Conservation (phyloP, 2,113 vertebrate genomes). For the Xiphophorus maculatus region DNA sequence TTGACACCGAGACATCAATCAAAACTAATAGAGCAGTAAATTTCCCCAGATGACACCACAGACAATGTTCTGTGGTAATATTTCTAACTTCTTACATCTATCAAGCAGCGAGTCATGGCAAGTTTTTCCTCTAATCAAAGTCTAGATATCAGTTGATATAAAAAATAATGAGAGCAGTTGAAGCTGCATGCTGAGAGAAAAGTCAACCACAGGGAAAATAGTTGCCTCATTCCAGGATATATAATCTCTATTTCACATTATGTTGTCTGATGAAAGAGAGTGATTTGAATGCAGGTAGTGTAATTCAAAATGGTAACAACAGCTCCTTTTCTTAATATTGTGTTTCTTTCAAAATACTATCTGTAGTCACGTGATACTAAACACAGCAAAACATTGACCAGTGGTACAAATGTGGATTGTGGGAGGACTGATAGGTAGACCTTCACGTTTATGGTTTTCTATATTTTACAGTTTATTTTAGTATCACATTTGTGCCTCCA, state of each 20-base stretch:
- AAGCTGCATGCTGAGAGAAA: background rate
- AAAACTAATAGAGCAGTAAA: conserved; percentile 19
- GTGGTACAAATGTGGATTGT: background rate
- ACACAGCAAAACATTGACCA: background rate
- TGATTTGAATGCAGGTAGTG: background rate
- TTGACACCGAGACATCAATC: conserved; percentile 22
- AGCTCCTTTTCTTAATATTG: conserved; percentile 12
- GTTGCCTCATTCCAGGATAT: background rate
- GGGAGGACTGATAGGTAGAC: background rate
- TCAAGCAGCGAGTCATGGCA: background rate
- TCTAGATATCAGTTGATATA: conserved; percentile 8
- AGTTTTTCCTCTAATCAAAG: conserved; percentile 26
- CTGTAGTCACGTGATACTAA: background rate
- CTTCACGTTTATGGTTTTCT: background rate
- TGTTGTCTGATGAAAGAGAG: background rate
- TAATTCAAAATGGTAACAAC: background rate
- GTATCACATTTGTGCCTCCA: background rate
- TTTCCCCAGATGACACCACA: conserved; percentile 16
- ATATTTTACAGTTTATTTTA: background rate
- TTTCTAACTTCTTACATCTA: conserved; percentile 9
- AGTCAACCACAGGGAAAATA: background rate
- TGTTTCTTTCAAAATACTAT: conserved; percentile 4
- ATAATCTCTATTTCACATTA: conserved; percentile 2
- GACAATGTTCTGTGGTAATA: background rate
- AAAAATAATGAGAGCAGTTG: conserved; percentile 10